A percentile compares a stretch with the other conserved stretches of the same genome.
Conservation (phyloP, 2,888 invertebrate species). For the Oasisia sp. region DNA sequence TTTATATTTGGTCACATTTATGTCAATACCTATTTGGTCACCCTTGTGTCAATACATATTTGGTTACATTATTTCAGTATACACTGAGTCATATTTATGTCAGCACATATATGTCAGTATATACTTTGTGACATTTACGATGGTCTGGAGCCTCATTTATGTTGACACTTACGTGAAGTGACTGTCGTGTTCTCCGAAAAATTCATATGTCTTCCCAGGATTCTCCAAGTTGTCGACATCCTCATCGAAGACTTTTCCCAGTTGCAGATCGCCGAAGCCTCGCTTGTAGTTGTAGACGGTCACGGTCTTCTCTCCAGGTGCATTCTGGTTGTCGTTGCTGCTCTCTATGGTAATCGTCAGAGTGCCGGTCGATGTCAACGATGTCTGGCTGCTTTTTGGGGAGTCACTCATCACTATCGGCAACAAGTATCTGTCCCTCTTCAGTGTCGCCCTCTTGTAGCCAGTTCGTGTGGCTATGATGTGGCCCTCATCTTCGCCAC, state of each 20-base stretch:
- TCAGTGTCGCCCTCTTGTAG: slow-evolving; percentile 29
- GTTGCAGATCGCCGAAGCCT: slow-evolving; percentile 48
- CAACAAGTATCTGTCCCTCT: slow-evolving; percentile 32
- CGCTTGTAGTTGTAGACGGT: slow-evolving; percentile 94
- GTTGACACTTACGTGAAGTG: neutral
- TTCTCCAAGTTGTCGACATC: slow-evolving; percentile 99
- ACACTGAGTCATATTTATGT: no score
- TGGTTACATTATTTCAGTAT: no score
- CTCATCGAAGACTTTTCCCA: slow-evolving; percentile 94
- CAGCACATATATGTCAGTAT: no score
- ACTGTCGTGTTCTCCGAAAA: slow-evolving; percentile 34
- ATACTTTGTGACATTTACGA: no score
- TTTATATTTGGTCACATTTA: no score
- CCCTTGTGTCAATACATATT: no score
- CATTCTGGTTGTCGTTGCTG: slow-evolving; percentile 78
- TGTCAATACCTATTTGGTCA: no score
- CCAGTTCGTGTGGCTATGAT: slow-evolving; percentile 30
- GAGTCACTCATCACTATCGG: slow-evolving; percentile 29
- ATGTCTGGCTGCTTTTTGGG: slow-evolving; percentile 18
- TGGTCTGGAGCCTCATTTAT: neutral
- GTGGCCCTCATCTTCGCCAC: neutral
- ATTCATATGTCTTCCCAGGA: slow-evolving; percentile 89
- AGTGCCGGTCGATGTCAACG: slow-evolving; percentile 88
- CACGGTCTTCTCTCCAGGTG: slow-evolving; percentile 79
- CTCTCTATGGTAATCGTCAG: slow-evolving; percentile 96